A percentile compares a stretch with the other conserved stretches of the same genome.
Conservation (phyloP, 37 sponge, comb jelly and placozoan species). For the Chondrilla cf. caribensis region DNA sequence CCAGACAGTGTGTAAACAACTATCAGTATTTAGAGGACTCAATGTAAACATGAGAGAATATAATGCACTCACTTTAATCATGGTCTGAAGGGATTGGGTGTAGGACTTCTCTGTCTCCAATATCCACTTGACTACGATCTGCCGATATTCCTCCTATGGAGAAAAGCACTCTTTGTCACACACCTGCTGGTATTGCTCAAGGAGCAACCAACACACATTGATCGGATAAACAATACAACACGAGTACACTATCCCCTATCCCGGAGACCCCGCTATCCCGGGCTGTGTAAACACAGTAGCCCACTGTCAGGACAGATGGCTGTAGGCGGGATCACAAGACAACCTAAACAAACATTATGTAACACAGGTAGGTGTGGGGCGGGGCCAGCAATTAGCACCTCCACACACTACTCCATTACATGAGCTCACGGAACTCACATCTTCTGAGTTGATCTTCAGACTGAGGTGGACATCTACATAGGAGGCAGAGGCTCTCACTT, state of each 20-base stretch:
- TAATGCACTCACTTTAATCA: slow-evolving; percentile 68
- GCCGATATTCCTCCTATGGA: slow-evolving; percentile 61
- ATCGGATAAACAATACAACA: neutral
- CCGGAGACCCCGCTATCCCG: too few relatives aligned
- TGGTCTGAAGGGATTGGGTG: slow-evolving; percentile 53
- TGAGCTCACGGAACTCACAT: slow-evolving; percentile 4
- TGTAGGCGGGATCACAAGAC: too few relatives aligned
- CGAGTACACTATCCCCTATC: neutral
- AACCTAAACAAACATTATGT: neutral
- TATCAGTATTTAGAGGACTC: neutral
- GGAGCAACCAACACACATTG: too few relatives aligned
- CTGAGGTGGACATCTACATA: slow-evolving; percentile 20
- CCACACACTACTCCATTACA: neutral
- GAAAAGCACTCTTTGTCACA: neutral
- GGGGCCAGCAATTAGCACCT: too few relatives aligned
- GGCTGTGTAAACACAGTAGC: too few relatives aligned
- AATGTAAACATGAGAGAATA: neutral
- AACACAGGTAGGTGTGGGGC: neutral
- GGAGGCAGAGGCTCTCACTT: slow-evolving; percentile 3
- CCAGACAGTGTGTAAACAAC: neutral
- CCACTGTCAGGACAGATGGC: too few relatives aligned
- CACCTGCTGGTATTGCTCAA: too few relatives aligned
- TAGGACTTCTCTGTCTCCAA: slow-evolving; percentile 80
- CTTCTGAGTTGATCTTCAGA: slow-evolving; percentile 13
- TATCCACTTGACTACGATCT: slow-evolving; percentile 68